These are phyloP conservation scores for Habroteleia sp. DNA, from an alignment of 2,888 invertebrate genomes.

Conservation along the genomic window DNA sequence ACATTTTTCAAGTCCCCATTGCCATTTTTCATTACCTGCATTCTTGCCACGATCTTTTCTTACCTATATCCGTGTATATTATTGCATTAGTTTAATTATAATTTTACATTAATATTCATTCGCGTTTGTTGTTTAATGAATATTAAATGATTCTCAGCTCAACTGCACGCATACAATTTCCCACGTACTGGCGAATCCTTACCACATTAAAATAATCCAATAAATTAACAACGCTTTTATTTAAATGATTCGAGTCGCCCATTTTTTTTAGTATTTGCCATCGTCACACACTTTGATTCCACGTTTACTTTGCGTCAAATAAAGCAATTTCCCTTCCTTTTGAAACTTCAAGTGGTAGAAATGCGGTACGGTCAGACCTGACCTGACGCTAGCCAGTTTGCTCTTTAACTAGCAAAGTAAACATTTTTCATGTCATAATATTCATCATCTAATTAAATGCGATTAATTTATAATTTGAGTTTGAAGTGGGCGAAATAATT, in stretches of 20 bases:
- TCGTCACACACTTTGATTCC: not conserved
- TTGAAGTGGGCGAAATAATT: not conserved
- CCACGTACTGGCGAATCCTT: not conserved
- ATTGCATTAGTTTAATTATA: constrained; percentile 51
- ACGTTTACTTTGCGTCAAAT: not conserved
- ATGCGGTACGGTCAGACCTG: constrained; percentile 17
- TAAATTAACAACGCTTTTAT: constrained; percentile 38
- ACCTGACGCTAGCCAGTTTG: not conserved
- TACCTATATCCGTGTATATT: constrained; percentile 4
- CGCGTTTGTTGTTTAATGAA: constrained; percentile 21
- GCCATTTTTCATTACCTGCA: constrained; percentile 48
- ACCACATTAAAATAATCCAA: constrained; percentile 38
- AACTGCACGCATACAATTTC: not conserved
- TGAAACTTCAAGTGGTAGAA: constrained; percentile 36
- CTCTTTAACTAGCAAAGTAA: too few relatives aligned
- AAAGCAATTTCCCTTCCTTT: too few relatives aligned
- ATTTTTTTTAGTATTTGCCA: constrained; percentile 1
- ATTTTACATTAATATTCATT: constrained; percentile 35
- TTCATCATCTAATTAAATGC: constrained; percentile 27
- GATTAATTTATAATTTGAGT: constrained; percentile 8
- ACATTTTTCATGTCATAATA: constrained; percentile 20
- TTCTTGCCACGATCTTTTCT: constrained; percentile 24
- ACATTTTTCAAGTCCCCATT: constrained; percentile 43
- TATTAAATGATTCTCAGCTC: constrained; percentile 33
- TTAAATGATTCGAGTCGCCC: constrained; percentile 23